Percentiles rank a stretch among this genome's conserved stretches.
Conservation (phyloP, 1,140 invertebrate genomes). For the Bombus consobrinus region DNA sequence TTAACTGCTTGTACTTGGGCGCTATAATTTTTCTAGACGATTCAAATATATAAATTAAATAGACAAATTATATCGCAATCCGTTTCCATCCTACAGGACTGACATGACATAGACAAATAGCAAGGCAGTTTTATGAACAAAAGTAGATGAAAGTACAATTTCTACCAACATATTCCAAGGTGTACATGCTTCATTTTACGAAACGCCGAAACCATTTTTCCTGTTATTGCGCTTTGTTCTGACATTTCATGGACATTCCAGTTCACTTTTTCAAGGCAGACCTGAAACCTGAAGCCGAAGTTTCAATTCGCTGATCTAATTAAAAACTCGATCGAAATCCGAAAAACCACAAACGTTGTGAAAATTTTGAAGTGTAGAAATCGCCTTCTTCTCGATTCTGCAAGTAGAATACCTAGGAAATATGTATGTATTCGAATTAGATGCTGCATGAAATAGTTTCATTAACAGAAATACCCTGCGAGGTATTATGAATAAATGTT, state of each 20-base stretch:
- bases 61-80: background rate
- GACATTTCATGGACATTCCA: too few relatives aligned
- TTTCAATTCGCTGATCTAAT: too few relatives aligned
- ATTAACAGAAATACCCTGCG: background rate
- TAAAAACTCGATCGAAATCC: too few relatives aligned
- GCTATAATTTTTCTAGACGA: background rate
- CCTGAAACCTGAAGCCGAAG: too few relatives aligned
- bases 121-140: too few relatives aligned
- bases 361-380: too few relatives aligned
- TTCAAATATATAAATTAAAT: too few relatives aligned
- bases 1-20: too few relatives aligned
- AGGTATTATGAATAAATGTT: slow-evolving; percentile 6
- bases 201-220: background rate
- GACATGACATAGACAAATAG: background rate
- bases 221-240: too few relatives aligned
- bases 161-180: background rate
- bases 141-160: background rate
- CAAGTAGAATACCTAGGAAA: background rate
- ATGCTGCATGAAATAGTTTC: background rate
- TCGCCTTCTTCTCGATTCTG: background rate
- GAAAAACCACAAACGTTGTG: too few relatives aligned
- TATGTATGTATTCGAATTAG: background rate
- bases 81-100: background rate
- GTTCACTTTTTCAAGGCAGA: too few relatives aligned
- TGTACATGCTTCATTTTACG: background rate